These are phyloP conservation scores for Dendrocopos noguchii DNA, from an alignment of 2,113 vertebrate genomes.

Conservation along the genomic window DNA sequence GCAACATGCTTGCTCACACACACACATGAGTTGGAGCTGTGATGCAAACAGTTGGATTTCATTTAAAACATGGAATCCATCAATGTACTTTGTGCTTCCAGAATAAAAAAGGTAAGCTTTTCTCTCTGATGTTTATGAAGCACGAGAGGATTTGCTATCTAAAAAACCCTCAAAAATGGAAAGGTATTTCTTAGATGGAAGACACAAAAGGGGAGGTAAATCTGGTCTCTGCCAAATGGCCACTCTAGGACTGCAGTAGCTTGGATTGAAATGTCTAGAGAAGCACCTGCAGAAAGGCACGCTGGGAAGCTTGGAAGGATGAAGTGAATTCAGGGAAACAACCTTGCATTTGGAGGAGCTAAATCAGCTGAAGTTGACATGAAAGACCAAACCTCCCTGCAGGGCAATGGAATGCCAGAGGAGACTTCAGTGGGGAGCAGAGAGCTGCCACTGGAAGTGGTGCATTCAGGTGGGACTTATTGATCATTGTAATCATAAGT, in stretches of 20 bases:
- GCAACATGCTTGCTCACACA: background rate
- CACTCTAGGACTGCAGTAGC: background rate
- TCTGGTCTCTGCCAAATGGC: background rate
- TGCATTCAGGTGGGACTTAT: background rate
- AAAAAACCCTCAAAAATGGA: background rate
- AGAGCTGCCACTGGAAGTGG: background rate
- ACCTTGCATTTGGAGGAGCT: background rate
- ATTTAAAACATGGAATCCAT: background rate
- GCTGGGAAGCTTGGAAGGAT: background rate
- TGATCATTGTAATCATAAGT: background rate
- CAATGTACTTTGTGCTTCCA: background rate
- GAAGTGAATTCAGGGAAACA: background rate
- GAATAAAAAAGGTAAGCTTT: background rate
- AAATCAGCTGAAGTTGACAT: background rate
- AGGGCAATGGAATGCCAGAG: accelerated
- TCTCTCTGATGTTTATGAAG: background rate
- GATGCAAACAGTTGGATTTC: background rate
- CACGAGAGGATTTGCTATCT: background rate
- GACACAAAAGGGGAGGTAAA: background rate
- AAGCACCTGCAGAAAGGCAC: background rate
- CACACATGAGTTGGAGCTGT: background rate
- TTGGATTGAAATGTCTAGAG: background rate
- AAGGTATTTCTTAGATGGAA: background rate
- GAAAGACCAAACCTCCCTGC: background rate
- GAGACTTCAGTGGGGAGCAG: background rate